Percentiles rank a stretch among this genome's conserved stretches.
These are phyloP conservation scores for Mizuhopecten yessoensis DNA, from an alignment of 1,140 invertebrate genomes.

Conservation along the genomic window DNA sequence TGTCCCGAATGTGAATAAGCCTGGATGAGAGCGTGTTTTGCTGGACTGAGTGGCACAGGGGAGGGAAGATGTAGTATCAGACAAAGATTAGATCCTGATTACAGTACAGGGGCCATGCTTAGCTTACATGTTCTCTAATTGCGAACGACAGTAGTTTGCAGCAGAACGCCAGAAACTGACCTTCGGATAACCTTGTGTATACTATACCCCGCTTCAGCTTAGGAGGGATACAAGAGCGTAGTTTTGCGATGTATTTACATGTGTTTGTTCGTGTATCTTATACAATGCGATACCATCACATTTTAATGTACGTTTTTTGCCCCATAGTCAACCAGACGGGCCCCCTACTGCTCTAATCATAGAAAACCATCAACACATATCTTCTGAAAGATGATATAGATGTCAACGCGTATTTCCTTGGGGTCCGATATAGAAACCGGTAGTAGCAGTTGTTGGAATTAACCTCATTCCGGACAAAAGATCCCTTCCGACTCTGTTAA, in stretches of 20 bases:
- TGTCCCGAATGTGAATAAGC: background rate
- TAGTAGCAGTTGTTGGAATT: background rate
- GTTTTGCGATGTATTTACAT: background rate
- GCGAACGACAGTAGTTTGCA: background rate
- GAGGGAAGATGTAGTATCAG: no score
- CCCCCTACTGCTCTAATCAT: background rate
- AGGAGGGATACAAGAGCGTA: background rate
- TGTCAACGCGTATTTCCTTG: background rate
- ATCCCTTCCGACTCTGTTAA: background rate
- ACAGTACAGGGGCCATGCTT: background rate
- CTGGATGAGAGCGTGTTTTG: background rate
- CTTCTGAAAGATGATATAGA: background rate
- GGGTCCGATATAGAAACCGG: background rate
- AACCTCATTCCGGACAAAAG: background rate
- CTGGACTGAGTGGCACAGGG: background rate
- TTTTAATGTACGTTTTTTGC: background rate
- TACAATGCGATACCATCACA: slow-evolving; percentile 17
- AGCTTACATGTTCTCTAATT: background rate
- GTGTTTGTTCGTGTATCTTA: background rate
- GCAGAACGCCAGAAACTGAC: background rate
- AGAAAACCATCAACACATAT: background rate
- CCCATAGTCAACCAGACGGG: background rate
- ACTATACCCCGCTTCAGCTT: background rate
- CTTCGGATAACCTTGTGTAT: background rate
- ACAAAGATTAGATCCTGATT: no score